Conservation (phyloP, 1,140 invertebrate genomes). For the Tachypleus tridentatus region DNA sequence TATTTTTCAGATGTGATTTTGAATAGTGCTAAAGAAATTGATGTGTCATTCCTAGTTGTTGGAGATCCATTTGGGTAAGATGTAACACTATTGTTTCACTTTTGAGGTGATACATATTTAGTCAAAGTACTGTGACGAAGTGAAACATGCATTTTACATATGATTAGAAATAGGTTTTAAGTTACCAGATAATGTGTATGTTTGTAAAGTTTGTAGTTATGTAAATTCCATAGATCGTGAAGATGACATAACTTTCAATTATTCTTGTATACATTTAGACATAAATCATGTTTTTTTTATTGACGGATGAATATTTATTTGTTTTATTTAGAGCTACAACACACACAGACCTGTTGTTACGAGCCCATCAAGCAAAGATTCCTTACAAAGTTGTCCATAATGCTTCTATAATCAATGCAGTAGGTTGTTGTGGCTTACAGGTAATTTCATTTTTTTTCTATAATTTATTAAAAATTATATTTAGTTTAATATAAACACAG, state of each 20-base stretch:
- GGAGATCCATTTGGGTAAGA: constrained; percentile 51
- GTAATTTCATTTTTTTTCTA: constrained; percentile 29
- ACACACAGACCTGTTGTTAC: constrained; percentile 84
- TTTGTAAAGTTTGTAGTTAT: constrained; percentile 2
- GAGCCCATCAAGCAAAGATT: constrained; percentile 57
- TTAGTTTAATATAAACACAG: not conserved
- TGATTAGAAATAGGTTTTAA: no score
- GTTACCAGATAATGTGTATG: no score
- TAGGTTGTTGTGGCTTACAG: constrained; percentile 90
- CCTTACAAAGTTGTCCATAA: constrained; percentile 76
- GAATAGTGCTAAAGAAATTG: constrained; percentile 50
- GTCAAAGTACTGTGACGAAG: no score
- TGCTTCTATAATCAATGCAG: constrained; percentile 95
- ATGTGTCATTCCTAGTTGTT: constrained; percentile 87
- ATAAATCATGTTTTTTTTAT: no score
- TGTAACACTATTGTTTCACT: not conserved
- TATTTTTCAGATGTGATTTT: constrained; percentile 58
- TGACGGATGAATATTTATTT: no score
- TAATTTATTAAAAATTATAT: constrained; percentile 6
- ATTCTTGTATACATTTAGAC: no score
- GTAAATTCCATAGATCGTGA: not conserved
- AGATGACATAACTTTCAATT: no score
- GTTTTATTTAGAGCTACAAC: constrained; percentile 62
- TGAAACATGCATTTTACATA: no score
- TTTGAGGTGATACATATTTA: no score